phyloP scores from a whole-genome alignment of 2,888 invertebrate genomes.

The Leucozona laternaria region DNA sequence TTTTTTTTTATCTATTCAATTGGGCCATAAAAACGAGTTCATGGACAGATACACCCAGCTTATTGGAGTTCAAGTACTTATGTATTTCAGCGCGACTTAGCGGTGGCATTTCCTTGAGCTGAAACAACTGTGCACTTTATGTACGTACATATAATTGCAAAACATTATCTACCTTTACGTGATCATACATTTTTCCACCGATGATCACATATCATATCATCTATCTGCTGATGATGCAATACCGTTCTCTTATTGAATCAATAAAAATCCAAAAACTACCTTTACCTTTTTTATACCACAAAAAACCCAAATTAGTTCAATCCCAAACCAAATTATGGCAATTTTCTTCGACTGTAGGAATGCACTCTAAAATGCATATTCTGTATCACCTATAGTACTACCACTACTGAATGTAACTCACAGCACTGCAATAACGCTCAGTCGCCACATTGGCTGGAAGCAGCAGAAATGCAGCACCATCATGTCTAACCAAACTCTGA shows the following conservation, averaged over 20 bases:
- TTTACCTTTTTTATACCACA: constrained; percentile 12
- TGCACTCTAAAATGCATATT: constrained; percentile 51
- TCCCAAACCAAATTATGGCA: constrained; percentile 44
- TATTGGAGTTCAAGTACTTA: constrained; percentile 47
- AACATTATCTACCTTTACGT: constrained; percentile 32
- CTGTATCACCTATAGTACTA: neutral
- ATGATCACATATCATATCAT: constrained; percentile 3
- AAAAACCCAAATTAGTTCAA: constrained; percentile 28
- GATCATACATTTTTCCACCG: constrained; percentile 5
- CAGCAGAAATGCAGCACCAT: constrained; percentile 39
- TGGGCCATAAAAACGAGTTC: constrained; percentile 66
- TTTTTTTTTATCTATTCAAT: constrained; percentile 51
- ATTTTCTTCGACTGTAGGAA: constrained; percentile 54
- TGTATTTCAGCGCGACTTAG: neutral
- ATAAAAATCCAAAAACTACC: constrained; percentile 17
- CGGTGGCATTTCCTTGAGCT: constrained; percentile 3
- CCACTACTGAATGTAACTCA: constrained; percentile 28
- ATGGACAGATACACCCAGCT: constrained; percentile 59
- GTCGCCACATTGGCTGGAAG: constrained; percentile 68
- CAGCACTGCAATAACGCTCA: constrained; percentile 8
- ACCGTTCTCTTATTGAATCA: constrained; percentile 51
- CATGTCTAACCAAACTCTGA: constrained; percentile 55
- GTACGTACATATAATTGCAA: constrained; percentile 31
- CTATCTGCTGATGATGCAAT: constrained; percentile 67
- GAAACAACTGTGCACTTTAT: neutral